Base-by-base conservation (phyloP, 2,888 invertebrate genomes). In the Leptinotarsa juncta region DNA sequence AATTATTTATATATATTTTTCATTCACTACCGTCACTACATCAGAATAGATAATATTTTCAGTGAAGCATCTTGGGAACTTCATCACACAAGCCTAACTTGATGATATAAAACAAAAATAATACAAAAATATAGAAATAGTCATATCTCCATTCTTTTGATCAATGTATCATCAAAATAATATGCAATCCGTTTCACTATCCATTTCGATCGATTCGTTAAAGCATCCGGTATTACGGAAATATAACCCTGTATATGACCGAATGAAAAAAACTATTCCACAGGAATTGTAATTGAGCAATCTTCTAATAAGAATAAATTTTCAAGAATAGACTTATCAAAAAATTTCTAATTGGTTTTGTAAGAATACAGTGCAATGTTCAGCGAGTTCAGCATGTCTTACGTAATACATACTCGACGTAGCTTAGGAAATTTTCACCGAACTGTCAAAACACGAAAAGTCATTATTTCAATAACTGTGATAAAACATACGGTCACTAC, bases 381-480 rank as follows among this genome's bases (percentile, higher is more conserved):
- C 10, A 10, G 42, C 42, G 10, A 10, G 42, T 42, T 42, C 10
- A 42, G 42, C 10, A 57, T 57, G 26, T 57, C 16, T 57, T 57
- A 20, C 4, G 15, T 57, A 57, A 57, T 57, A 15, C 23, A 15
- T 57, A 23, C 78, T 62, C 73, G 77, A 18, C 73, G 68, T 70
- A 72, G 42, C 76, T 73, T 68, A 72, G 68, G 49, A 81, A 73
- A 55, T 78, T 75, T 42, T 42, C 42, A 18, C 20, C 42, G 32
- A 4, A 26, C n/a, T 65, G 32, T 26, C 49, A 51, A 15, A 57
- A 18, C 23, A 57, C 4, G 57, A 23, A 18, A 23, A 23, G 0
- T 14, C 15, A 57, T 23, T 57, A 23, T 26, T 57, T 23, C 3
- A 12, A 23, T 23, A 4, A 20, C 4, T 20, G 14, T 57, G 57